Evolutionary conservation across 2,888 invertebrate genomes (phyloP).

Genomic region (Mylabris sibirica): DNA sequence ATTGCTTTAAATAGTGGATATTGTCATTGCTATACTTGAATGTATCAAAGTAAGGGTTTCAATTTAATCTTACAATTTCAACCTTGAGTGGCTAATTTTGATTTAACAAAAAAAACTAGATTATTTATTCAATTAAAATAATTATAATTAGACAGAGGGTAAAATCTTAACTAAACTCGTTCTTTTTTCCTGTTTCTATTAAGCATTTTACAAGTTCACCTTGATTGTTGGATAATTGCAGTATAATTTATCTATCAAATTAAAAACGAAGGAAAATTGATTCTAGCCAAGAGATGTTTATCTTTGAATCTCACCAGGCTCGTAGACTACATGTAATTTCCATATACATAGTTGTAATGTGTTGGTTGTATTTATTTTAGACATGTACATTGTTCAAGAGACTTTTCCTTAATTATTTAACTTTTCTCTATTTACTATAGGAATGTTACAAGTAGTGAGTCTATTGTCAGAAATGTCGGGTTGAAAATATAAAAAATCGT

Average conservation of each 20-base stretch:
- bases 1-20: background rate
- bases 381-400: background rate
- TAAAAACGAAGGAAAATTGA: background rate
- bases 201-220: background rate
- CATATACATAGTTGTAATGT: no score
- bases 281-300: background rate
- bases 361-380: background rate
- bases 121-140: background rate
- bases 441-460: no score
- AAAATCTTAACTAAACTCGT: background rate
- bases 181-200: background rate
- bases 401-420: background rate
- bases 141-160: background rate
- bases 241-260: background rate
- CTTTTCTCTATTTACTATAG: background rate
- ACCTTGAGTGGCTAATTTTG: conserved; percentile 12
- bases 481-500: background rate
- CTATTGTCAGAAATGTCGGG: no score
- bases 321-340: background rate
- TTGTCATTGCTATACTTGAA: background rate
- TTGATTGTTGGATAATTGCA: background rate
- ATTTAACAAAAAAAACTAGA: background rate
- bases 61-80: background rate
- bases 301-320: background rate
- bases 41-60: conserved; percentile 8